Percentiles rank a stretch among this genome's conserved stretches.
phyloP scores from a whole-genome alignment of 2,888 invertebrate genomes.

The Ethmia dodecea region DNA sequence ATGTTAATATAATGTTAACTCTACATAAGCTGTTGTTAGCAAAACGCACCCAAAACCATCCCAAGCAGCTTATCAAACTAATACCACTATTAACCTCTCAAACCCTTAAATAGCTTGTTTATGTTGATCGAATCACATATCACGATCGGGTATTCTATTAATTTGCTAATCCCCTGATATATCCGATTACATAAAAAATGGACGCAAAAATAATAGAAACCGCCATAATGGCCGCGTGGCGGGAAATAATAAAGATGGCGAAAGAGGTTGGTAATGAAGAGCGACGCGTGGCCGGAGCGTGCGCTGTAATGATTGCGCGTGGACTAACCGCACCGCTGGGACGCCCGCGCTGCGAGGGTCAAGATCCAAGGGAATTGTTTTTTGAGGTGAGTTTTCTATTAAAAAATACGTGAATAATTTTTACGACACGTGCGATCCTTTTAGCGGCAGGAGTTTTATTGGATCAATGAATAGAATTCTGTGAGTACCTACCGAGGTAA shows the following conservation, averaged over 20 bases:
- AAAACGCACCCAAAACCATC: no score
- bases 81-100: slow-evolving; percentile 50
- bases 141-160: slow-evolving; percentile 40
- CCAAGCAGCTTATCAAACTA: slow-evolving; percentile 21
- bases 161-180: slow-evolving; percentile 37
- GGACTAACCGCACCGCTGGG: slow-evolving; percentile 28
- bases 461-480: no score
- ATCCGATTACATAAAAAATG: slow-evolving; percentile 61
- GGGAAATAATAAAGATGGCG: slow-evolving; percentile 63
- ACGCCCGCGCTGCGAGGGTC: slow-evolving; percentile 5
- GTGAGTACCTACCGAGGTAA: no score
- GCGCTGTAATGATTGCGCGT: slow-evolving; percentile 30
- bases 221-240: slow-evolving; percentile 64
- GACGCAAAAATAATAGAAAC: slow-evolving; percentile 43
- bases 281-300: slow-evolving; percentile 45
- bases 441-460: no score
- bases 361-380: background rate
- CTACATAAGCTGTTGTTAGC: no score
- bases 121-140: slow-evolving; percentile 63
- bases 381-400: no score
- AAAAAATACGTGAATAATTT: no score
- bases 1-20: no score
- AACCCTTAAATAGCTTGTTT: slow-evolving; percentile 56
- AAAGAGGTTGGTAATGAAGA: slow-evolving; percentile 58
- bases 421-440: no score